These are phyloP conservation scores for Ammospiza maritima DNA, from an alignment of 2,797 vertebrate genomes.

Conservation along the genomic window DNA sequence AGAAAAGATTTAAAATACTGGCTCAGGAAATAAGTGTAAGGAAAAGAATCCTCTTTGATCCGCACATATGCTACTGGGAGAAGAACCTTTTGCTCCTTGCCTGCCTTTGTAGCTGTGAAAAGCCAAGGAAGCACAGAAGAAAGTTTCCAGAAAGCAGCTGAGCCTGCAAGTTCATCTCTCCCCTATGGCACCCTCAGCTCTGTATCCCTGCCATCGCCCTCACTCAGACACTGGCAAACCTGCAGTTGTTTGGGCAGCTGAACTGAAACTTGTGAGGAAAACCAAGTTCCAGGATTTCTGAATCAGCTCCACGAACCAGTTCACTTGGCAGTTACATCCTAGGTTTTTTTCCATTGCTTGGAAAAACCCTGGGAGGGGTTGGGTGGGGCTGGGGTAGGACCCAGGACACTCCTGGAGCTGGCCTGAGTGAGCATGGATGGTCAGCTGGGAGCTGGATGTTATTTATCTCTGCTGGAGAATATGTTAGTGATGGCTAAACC, in stretches of 20 bases:
- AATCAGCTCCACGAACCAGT: not conserved
- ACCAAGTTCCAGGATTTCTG: not conserved
- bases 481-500: not conserved
- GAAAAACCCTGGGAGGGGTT: not conserved
- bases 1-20: not conserved
- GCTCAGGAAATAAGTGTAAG: not conserved
- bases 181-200: not conserved
- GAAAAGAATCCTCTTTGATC: not conserved
- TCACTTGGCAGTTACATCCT: not conserved
- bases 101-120: not conserved
- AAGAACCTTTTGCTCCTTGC: not conserved
- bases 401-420: not conserved
- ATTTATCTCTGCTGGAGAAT: not conserved
- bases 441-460: not conserved
- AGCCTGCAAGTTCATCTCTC: not conserved
- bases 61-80: not conserved
- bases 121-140: not conserved
- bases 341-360: not conserved
- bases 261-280: not conserved
- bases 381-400: not conserved
- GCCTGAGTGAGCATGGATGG: not conserved
- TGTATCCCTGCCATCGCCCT: accelerated
- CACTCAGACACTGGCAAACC: not conserved
- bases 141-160: not conserved
- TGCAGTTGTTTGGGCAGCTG: not conserved